Conservation (phyloP, 2,113 vertebrate species). For the Sinosuthora webbiana region DNA sequence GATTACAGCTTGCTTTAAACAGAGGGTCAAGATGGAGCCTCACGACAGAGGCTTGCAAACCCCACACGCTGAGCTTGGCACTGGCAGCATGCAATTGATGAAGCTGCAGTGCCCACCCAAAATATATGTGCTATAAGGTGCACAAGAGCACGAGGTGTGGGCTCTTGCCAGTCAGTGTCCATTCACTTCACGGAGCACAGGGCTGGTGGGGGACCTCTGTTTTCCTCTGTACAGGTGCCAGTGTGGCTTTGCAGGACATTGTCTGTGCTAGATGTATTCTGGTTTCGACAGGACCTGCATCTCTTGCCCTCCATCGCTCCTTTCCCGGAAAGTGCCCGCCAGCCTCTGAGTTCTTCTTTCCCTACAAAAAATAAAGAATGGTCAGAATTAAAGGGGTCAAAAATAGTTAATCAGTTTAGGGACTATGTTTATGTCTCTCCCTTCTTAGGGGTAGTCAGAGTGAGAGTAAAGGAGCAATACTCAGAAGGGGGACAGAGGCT, state of each 20-base stretch:
- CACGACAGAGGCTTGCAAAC: neutral
- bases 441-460: neutral
- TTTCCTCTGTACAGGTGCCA: neutral
- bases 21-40: neutral
- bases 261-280: constrained; percentile 45
- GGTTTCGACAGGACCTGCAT: constrained; percentile 72
- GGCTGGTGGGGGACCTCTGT: neutral
- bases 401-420: neutral
- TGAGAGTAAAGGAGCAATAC: constrained; percentile 27
- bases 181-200: fast-evolving
- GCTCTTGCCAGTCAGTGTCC: neutral
- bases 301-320: constrained; percentile 50
- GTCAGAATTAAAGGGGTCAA: neutral
- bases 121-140: fast-evolving
- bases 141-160: neutral
- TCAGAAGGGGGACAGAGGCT: constrained; percentile 42
- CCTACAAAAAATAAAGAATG: constrained; percentile 41
- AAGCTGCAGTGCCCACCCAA: neutral
- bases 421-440: neutral
- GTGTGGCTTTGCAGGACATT: fast-evolving
- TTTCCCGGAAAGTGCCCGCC: constrained; percentile 46
- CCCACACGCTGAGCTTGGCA: neutral
- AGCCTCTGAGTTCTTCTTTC: constrained; percentile 58
- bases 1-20: neutral
- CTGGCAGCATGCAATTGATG: fast-evolving